A percentile compares a stretch with the other conserved stretches of the same genome.
Conservation (phyloP, 2,113 vertebrate species). For the Panthera uncia region DNA sequence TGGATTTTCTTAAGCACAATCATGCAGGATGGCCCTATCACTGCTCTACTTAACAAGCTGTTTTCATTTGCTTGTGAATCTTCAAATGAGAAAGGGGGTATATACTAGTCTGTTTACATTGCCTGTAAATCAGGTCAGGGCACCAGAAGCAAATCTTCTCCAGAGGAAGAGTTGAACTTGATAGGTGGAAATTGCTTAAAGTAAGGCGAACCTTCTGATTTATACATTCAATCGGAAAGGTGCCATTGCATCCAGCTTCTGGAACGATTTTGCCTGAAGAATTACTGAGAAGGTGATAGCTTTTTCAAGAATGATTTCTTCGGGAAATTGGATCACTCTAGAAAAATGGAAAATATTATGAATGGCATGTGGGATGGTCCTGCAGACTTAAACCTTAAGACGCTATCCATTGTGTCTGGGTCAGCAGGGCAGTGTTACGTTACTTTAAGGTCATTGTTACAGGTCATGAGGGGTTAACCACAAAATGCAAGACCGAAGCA, state of each 20-base stretch:
- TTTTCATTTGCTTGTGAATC: conserved; percentile 44
- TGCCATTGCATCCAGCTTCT: background rate
- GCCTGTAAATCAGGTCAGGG: background rate
- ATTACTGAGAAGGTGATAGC: conserved; percentile 40
- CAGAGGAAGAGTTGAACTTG: conserved; percentile 41
- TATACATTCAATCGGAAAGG: conserved; percentile 58
- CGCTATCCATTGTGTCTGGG: background rate
- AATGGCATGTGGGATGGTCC: background rate
- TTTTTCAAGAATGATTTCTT: conserved; percentile 45
- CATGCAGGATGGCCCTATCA: background rate
- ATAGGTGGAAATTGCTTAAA: conserved; percentile 28
- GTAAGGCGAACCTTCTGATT: conserved; percentile 26
- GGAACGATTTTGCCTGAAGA: conserved; percentile 50
- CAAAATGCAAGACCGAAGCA: conserved; percentile 43
- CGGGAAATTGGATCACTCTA: conserved; percentile 58
- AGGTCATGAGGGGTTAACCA: conserved; percentile 58
- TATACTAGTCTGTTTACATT: conserved; percentile 13
- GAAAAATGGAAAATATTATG: conserved; percentile 58
- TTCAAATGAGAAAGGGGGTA: conserved; percentile 12
- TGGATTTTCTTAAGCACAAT: conserved; percentile 11
- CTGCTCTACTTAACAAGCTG: conserved; percentile 30
- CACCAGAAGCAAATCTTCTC: conserved; percentile 18
- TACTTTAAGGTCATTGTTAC: conserved; percentile 51
- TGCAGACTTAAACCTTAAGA: conserved; percentile 13
- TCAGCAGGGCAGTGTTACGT: conserved; percentile 37